These are phyloP conservation scores for Graptemys geographica DNA, from an alignment of 2,797 vertebrate species.

Conservation along the genomic window DNA sequence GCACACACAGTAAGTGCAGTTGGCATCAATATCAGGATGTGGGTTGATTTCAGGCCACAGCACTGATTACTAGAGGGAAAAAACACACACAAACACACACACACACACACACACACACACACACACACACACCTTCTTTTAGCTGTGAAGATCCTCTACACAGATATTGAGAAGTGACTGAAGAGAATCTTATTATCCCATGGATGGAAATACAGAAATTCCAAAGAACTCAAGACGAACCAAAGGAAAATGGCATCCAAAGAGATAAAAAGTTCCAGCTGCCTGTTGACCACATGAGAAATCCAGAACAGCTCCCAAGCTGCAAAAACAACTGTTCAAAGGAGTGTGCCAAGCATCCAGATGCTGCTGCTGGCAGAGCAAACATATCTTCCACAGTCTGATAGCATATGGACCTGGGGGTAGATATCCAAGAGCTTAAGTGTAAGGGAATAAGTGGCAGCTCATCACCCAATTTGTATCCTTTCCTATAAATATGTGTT, in stretches of 20 bases:
- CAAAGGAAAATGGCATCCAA: conserved; percentile 46
- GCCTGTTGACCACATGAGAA: conserved; percentile 27
- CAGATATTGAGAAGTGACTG: neutral
- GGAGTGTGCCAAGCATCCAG: conserved; percentile 50
- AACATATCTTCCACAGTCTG: conserved; percentile 15
- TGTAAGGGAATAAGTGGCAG: neutral
- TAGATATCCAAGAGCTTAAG: conserved; percentile 43
- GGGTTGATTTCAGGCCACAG: neutral
- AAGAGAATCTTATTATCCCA: neutral
- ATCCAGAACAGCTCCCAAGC: conserved; percentile 22
- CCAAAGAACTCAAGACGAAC: conserved; percentile 53
- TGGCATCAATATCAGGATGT: neutral
- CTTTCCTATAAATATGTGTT: neutral
- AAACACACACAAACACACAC: neutral
- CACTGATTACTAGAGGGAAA: neutral
- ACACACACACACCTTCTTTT: neutral
- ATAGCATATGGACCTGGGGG: conserved; percentile 32
- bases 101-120: neutral
- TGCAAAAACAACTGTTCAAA: conserved; percentile 37
- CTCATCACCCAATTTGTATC: neutral
- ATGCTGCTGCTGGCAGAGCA: conserved; percentile 51
- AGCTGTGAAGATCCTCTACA: neutral
- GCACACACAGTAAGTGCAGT: rapidly evolving
- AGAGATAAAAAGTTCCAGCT: conserved; percentile 53
- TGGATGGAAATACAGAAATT: conserved; percentile 46